A percentile compares a stretch with the other conserved stretches of the same genome.
Conservation (phyloP, 1,140 invertebrate species). For the Nixonia krombeini region DNA sequence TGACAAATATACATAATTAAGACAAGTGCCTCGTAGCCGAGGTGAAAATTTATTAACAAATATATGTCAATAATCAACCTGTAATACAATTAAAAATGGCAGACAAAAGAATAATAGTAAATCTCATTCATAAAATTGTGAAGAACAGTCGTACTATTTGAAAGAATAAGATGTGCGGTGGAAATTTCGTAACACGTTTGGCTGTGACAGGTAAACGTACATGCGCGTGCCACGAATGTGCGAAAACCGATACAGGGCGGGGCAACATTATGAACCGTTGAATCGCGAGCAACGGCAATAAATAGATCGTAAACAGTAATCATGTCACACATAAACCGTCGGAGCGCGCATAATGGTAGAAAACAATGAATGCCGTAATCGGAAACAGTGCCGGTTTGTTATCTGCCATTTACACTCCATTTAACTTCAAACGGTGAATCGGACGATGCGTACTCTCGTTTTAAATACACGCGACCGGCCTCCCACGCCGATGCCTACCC, state of each 20-base stretch:
- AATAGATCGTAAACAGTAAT: conserved; percentile 71
- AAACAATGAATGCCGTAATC: conserved; percentile 73
- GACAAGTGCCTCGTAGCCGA: too few relatives aligned
- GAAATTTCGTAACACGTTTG: too few relatives aligned
- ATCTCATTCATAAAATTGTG: too few relatives aligned
- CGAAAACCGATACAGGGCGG: conserved; percentile 40
- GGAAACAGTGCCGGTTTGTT: conserved; percentile 73
- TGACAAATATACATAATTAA: too few relatives aligned
- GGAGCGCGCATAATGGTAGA: conserved; percentile 72
- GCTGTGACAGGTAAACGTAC: conserved; percentile 11
- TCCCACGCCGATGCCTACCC: conserved; percentile 18
- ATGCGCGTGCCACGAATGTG: conserved; percentile 17
- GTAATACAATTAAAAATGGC: too few relatives aligned
- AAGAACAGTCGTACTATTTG: too few relatives aligned
- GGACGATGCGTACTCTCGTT: conserved; percentile 64
- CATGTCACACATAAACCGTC: conserved; percentile 69
- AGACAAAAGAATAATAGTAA: too few relatives aligned
- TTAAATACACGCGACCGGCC: conserved; percentile 63
- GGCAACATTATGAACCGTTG: conserved; percentile 55
- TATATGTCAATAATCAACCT: too few relatives aligned
- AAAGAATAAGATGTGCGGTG: too few relatives aligned
- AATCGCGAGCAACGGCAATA: conserved; percentile 61
- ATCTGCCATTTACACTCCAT: conserved; percentile 73
- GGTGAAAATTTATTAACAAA: too few relatives aligned
- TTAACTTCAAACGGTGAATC: conserved; percentile 72